Conservation (phyloP, 1,140 invertebrate species). For the Cyclargus thomasi region DNA sequence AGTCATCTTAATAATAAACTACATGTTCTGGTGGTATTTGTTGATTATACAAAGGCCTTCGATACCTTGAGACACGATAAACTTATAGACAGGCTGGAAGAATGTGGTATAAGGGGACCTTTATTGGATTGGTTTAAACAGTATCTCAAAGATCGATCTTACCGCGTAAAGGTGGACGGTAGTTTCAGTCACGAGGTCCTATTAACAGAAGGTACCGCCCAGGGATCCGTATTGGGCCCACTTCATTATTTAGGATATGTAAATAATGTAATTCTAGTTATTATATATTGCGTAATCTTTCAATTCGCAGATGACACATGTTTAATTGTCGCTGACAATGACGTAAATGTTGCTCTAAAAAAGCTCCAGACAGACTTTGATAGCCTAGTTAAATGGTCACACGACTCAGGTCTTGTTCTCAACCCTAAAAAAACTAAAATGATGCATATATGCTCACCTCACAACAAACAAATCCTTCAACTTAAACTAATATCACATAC, state of each 20-base stretch:
- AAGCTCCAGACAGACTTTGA: conserved; percentile 20
- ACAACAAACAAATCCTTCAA: background rate
- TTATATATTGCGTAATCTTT: conserved; percentile 16
- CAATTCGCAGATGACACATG: conserved; percentile 27
- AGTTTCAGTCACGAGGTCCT: too few species aligned
- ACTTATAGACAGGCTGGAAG: too few species aligned
- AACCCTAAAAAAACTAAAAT: conserved; percentile 22
- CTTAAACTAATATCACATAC: background rate
- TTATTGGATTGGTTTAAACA: too few species aligned
- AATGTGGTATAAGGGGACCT: too few species aligned
- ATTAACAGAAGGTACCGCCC: conserved; percentile 13
- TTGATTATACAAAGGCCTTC: too few species aligned
- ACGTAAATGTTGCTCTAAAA: conserved; percentile 11
- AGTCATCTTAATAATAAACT: conserved; percentile 21
- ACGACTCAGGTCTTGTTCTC: conserved; percentile 18
- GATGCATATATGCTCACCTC: conserved; percentile 18
- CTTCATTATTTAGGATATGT: conserved; percentile 6
- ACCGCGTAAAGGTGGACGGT: conserved; percentile 13
- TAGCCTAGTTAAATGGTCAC: conserved; percentile 19
- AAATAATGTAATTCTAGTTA: background rate
- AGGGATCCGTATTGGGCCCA: conserved; percentile 17
- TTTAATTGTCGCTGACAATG: conserved; percentile 14
- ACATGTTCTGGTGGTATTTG: background rate
- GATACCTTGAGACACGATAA: too few species aligned
- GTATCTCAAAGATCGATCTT: too few species aligned